Percentiles rank a stretch among this genome's conserved stretches.
These are phyloP conservation scores for Semotilus atromaculatus DNA, from an alignment of 2,797 vertebrate genomes.

Conservation along the genomic window DNA sequence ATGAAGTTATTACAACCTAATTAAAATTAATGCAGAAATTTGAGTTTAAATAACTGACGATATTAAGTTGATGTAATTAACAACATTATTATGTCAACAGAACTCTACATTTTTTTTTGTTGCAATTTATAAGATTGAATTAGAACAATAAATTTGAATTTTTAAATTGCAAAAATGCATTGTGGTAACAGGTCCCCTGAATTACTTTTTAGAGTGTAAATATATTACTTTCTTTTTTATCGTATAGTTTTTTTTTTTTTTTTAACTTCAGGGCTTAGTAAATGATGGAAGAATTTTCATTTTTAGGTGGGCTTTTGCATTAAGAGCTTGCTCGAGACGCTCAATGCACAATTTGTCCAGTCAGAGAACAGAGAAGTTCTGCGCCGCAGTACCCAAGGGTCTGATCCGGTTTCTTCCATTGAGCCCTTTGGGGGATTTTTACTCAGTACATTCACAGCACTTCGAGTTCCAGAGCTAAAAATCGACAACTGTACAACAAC, in stretches of 20 bases:
- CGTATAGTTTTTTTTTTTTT: too few species aligned
- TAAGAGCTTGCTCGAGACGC: neutral
- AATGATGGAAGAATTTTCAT: neutral
- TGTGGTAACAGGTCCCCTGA: too few species aligned
- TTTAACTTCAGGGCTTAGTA: neutral
- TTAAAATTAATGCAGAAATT: too few species aligned
- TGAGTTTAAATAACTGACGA: too few species aligned
- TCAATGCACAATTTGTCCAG: slow-evolving; percentile 37
- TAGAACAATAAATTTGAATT: too few species aligned
- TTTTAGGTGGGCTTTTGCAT: slow-evolving; percentile 8
- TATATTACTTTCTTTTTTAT: neutral
- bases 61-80: too few species aligned
- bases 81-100: too few species aligned
- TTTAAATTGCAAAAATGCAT: too few species aligned
- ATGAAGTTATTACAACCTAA: too few species aligned
- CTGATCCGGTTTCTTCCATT: slow-evolving; percentile 38
- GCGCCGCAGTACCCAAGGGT: slow-evolving; percentile 32
- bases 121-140: too few species aligned
- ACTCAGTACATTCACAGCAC: slow-evolving; percentile 34
- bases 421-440: slow-evolving; percentile 40
- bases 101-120: too few species aligned
- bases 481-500: slow-evolving; percentile 34
- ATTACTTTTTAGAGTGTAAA: too few species aligned
- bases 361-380: slow-evolving; percentile 23
- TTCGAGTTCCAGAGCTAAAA: slow-evolving; percentile 19